Conservation (phyloP, 2,888 invertebrate species). For the Hypolimnas misippus region DNA sequence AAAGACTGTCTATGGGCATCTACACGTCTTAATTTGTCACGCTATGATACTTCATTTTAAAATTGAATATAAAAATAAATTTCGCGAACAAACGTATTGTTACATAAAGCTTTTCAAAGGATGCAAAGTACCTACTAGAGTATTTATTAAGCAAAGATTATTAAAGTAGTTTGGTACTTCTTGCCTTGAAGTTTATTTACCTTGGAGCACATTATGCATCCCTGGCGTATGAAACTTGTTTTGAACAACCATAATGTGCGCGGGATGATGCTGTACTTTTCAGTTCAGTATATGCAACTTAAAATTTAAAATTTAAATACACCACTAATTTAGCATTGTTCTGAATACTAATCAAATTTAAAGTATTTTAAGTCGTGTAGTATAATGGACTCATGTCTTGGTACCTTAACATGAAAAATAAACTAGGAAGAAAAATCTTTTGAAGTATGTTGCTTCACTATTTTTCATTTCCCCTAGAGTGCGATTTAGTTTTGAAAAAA, state of each 20-base stretch:
- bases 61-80: neutral
- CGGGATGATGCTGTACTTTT: conserved; percentile 25
- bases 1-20: neutral
- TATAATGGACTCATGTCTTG: no score
- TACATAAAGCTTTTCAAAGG: conserved; percentile 7
- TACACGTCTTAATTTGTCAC: no score
- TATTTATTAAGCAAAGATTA: conserved; percentile 37
- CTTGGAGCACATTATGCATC: conserved; percentile 38
- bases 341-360: no score
- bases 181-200: conserved; percentile 38
- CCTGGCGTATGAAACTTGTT: conserved; percentile 37
- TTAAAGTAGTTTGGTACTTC: conserved; percentile 35
- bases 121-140: conserved; percentile 12
- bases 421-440: neutral
- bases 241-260: conserved; percentile 34
- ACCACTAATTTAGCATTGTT: no score
- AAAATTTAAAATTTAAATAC: no score
- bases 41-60: neutral
- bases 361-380: no score
- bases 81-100: neutral
- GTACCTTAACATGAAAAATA: neutral
- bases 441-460: neutral
- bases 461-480: neutral
- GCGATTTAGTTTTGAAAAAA: neutral
- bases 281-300: conserved; percentile 13